phyloP scores from a whole-genome alignment of 2,888 invertebrate genomes.

The Peribatodes rhomboidaria region DNA sequence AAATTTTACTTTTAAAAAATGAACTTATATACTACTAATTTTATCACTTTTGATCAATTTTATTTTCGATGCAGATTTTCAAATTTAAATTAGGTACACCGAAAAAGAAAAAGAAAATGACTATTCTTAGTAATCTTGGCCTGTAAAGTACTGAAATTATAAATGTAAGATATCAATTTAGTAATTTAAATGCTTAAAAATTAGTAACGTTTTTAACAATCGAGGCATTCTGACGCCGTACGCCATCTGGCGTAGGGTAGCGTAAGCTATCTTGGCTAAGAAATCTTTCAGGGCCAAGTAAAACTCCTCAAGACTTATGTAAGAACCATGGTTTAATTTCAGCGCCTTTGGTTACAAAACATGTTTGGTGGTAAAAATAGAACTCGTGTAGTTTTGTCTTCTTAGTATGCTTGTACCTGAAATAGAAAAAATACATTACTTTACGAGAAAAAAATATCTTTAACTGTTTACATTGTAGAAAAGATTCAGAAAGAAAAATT shows the following conservation, averaged over 20 bases:
- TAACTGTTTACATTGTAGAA: not conserved
- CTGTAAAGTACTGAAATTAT: too few relatives aligned
- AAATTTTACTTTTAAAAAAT: too few relatives aligned
- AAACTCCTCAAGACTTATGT: slow-evolving; percentile 43
- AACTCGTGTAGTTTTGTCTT: not conserved
- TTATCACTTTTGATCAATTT: too few relatives aligned
- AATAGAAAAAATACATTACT: slow-evolving; percentile 21
- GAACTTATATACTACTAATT: too few relatives aligned
- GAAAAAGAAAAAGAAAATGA: too few relatives aligned
- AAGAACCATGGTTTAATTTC: slow-evolving; percentile 51
- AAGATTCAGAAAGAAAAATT: slow-evolving; percentile 12
- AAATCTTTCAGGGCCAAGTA: slow-evolving; percentile 40
- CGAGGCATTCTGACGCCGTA: slow-evolving; percentile 15
- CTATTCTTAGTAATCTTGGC: too few relatives aligned
- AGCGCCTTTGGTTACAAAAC: not conserved
- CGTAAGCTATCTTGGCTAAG: slow-evolving; percentile 45
- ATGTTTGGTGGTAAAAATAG: not conserved
- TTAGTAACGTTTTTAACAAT: too few relatives aligned
- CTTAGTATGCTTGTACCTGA: slow-evolving; percentile 19
- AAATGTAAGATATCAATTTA: too few relatives aligned
- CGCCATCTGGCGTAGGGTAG: slow-evolving; percentile 84
- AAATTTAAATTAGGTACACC: too few relatives aligned
- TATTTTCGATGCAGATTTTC: too few relatives aligned
- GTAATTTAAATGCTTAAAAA: too few relatives aligned
- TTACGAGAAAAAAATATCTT: not conserved